These are phyloP conservation scores for Callyntrura guangdongensis DNA, from an alignment of 2,888 invertebrate species.

Conservation along the genomic window DNA sequence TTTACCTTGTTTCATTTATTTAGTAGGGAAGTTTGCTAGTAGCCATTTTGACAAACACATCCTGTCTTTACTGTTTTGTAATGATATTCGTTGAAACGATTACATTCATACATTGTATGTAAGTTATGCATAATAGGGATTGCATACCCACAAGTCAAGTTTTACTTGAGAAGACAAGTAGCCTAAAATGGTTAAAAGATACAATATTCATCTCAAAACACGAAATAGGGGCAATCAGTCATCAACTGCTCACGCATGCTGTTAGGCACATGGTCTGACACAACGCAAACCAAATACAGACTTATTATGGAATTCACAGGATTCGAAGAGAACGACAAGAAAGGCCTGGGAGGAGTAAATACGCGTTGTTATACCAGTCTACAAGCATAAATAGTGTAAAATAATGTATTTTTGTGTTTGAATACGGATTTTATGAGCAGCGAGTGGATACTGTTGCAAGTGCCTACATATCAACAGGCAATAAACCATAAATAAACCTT, in stretches of 20 bases:
- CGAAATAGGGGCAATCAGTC: slow-evolving; percentile 49
- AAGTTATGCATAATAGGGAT: not conserved
- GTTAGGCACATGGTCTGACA: slow-evolving; percentile 13
- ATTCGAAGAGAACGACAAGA: not conserved
- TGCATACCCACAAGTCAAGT: not conserved
- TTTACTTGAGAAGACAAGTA: not conserved
- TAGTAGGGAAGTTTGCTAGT: too few relatives aligned
- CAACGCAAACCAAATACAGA: slow-evolving; percentile 18
- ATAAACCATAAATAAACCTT: slow-evolving; percentile 81
- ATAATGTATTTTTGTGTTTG: too few relatives aligned
- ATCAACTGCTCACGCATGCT: slow-evolving; percentile 43
- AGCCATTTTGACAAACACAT: too few relatives aligned
- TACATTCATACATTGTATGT: not conserved
- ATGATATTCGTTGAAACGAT: not conserved
- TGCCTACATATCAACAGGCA: slow-evolving; percentile 84
- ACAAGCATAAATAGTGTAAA: too few relatives aligned
- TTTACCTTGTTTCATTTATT: too few relatives aligned
- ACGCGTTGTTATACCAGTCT: too few relatives aligned
- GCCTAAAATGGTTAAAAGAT: not conserved
- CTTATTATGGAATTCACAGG: not conserved
- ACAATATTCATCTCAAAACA: not conserved
- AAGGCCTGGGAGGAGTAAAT: not conserved
- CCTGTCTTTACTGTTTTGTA: too few relatives aligned
- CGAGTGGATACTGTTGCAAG: slow-evolving; percentile 20
- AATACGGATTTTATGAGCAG: not conserved